Evolutionary conservation across 2,797 vertebrate species (phyloP).

Genomic region (Otolemur crassicaudatus): DNA sequence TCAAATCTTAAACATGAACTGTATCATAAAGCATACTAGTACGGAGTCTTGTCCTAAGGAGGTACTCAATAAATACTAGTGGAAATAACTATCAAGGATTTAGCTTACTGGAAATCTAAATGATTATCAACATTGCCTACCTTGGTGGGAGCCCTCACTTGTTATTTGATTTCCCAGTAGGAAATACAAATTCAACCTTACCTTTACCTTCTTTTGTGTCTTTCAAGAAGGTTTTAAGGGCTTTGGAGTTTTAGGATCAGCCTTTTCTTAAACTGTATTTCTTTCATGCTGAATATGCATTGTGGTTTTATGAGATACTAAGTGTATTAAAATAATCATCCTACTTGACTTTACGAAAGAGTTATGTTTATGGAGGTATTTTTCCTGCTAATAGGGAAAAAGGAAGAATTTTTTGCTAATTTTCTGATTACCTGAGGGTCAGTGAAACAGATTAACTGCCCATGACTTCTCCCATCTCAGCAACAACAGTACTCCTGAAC

Average conservation of each 20-base stretch:
- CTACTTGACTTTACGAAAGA: slow-evolving; percentile 27
- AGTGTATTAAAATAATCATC: not conserved
- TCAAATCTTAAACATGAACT: not conserved
- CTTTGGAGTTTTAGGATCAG: not conserved
- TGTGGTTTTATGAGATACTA: not conserved
- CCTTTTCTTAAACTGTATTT: slow-evolving; percentile 26
- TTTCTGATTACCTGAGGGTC: not conserved
- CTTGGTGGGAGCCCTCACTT: not conserved
- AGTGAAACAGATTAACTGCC: not conserved
- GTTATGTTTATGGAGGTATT: not conserved
- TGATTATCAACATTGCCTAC: not conserved
- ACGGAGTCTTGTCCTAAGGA: not conserved
- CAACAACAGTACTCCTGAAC: not conserved
- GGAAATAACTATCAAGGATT: not conserved
- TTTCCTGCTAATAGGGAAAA: not conserved
- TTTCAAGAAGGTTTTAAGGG: slow-evolving; percentile 4
- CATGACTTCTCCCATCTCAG: not conserved
- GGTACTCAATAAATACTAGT: not conserved
- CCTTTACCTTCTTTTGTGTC: not conserved
- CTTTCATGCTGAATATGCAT: not conserved
- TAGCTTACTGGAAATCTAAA: not conserved
- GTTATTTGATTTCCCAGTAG: not conserved
- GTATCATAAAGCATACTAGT: not conserved
- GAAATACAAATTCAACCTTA: not conserved
- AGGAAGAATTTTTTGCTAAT: not conserved